phyloP scores from a whole-genome alignment of 2,888 invertebrate species.

The Andrena flavipes region DNA sequence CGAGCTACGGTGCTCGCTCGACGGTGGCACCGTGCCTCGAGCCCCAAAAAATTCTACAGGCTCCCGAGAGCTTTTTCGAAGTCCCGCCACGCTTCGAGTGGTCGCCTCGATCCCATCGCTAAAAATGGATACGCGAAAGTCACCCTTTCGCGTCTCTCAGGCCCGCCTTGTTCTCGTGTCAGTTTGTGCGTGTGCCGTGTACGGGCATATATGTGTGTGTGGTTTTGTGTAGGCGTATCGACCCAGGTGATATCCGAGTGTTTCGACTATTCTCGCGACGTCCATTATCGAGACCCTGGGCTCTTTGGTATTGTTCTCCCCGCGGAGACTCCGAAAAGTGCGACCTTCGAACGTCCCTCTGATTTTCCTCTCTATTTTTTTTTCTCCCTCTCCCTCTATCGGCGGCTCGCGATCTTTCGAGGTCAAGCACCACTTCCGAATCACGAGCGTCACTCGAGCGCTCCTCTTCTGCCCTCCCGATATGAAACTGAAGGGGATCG shows the following conservation, averaged over 20 bases:
- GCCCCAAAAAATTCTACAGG: background rate
- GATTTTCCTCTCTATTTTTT: slow-evolving; percentile 15
- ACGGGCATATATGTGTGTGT: background rate
- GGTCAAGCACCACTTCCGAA: slow-evolving; percentile 66
- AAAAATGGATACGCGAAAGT: slow-evolving; percentile 7
- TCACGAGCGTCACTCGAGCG: slow-evolving; percentile 65
- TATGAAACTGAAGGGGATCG: slow-evolving; percentile 54
- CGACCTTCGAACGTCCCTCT: slow-evolving; percentile 52
- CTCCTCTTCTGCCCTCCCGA: slow-evolving; percentile 51
- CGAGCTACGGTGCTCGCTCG: background rate
- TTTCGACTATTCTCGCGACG: slow-evolving; percentile 60
- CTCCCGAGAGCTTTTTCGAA: background rate
- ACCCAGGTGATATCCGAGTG: slow-evolving; percentile 39
- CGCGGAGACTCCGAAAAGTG: slow-evolving; percentile 70
- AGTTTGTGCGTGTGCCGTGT: background rate
- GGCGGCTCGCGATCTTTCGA: slow-evolving; percentile 44
- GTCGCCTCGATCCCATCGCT: slow-evolving; percentile 2
- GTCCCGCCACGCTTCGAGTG: slow-evolving; percentile 15
- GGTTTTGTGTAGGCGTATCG: slow-evolving; percentile 23
- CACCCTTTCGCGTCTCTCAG: background rate
- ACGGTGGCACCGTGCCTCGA: background rate
- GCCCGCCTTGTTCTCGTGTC: background rate
- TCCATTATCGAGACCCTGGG: slow-evolving; percentile 79
- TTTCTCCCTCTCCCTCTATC: background rate
- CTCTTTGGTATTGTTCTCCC: slow-evolving; percentile 82